These are phyloP conservation scores for Actinia tenebrosa DNA, from an alignment of 64 coral and sea anemone genomes.

Conservation along the genomic window DNA sequence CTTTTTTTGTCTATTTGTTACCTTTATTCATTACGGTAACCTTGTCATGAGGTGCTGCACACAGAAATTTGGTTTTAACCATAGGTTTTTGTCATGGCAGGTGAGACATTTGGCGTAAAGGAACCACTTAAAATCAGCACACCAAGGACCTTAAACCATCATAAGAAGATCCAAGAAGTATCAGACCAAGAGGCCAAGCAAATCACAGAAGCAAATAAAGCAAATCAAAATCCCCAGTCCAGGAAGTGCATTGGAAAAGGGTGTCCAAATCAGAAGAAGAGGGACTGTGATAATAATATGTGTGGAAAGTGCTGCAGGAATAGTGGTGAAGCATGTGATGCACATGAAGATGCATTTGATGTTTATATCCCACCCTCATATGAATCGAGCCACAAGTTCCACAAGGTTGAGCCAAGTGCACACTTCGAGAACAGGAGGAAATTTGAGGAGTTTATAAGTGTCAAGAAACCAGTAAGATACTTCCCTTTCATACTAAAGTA, in stretches of 20 bases:
- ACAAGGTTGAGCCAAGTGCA: constrained; percentile 72
- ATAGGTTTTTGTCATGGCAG: constrained; percentile 1
- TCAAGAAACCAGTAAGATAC: neutral
- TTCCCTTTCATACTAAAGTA: neutral
- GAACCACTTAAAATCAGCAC: constrained; percentile 60
- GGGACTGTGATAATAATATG: constrained; percentile 79
- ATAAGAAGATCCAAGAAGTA: constrained; percentile 41
- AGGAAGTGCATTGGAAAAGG: constrained; percentile 48
- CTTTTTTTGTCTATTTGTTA: no score
- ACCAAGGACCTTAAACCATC: constrained; percentile 11
- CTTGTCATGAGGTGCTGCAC: no score
- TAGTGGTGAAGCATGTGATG: constrained; percentile 60
- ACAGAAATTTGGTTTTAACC: neutral
- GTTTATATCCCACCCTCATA: constrained; percentile 43
- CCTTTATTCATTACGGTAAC: no score
- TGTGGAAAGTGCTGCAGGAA: constrained; percentile 85
- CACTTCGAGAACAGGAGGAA: constrained; percentile 18
- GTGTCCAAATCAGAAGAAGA: constrained; percentile 85
- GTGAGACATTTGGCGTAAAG: constrained; percentile 91
- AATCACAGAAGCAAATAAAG: neutral
- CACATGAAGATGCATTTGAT: constrained; percentile 55
- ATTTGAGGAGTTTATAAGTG: constrained; percentile 6
- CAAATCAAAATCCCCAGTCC: constrained; percentile 22
- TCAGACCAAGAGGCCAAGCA: constrained; percentile 15
- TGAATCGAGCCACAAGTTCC: constrained; percentile 55